Evolutionary conservation across 2,113 vertebrate genomes (phyloP), one percentile per base, ranked within the genome.

Genomic region (Sebastes fasciatus): DNA sequence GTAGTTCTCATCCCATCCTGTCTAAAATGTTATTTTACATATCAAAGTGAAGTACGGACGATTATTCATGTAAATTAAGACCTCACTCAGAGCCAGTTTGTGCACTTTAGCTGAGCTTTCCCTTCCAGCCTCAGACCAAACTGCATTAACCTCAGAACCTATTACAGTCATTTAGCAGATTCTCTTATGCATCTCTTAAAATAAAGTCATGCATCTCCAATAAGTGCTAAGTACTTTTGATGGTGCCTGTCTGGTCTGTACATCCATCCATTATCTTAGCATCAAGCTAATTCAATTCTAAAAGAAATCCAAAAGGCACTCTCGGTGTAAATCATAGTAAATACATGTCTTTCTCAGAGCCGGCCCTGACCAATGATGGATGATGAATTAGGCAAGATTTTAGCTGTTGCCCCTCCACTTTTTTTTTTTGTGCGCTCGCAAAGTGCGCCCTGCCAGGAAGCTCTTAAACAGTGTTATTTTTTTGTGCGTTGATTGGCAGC

Each of bases 51-150:
- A 61, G 23, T 1, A 55, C 14, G 4, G 58, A 26, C 55, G 43
- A 23, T 46, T 51, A 63, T 77, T 74, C 49, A 79, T 42, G 14
- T 51, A 82, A 64, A 78, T 82, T 23, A 40, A 26, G 66, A 40
- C 61, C n/a, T 54, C 49, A 57, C 51, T 34, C 13, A 21, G 7
- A 67, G 62, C 11, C 43, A 8, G 51, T 8, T 1, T 17, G 34
- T 71, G 42, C 49, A 55, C 67, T 68, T 80, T 3, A 48, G 43
- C 46, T 61, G 67, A 79, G 61, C 54, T 74, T 48, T 67, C 26
- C 51, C 21, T 68, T 16, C n/a, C 21, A 62, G 21, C n/a, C 60
- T 62, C 75, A 48, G 16, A 42, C 12, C 10, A 26, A 77, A 54
- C 57, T 70, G 46, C 43, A 58, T 70, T 74, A 79, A 87, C 69